A percentile compares a stretch with the other conserved stretches of the same genome.
Conservation (phyloP, 30 jellyfish, hydroid and myxozoan species). For the Turritopsis dohrnii region DNA sequence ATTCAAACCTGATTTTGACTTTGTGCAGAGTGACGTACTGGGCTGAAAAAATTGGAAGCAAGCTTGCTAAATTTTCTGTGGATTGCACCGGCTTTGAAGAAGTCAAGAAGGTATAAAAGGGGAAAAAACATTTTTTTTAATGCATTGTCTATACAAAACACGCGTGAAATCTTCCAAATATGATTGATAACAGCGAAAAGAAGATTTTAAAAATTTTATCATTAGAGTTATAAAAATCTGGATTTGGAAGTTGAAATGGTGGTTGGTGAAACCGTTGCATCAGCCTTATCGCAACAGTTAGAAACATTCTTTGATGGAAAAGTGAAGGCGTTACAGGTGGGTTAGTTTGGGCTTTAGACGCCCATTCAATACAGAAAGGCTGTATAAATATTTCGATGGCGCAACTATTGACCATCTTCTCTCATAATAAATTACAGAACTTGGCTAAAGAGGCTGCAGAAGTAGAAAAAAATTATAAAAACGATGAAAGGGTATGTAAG, state of each 20-base stretch:
- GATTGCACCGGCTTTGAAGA: slow-evolving; percentile 47
- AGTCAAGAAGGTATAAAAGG: slow-evolving; percentile 38
- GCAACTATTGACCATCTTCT: background rate
- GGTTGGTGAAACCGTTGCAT: slow-evolving; percentile 52
- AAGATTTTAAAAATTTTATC: background rate
- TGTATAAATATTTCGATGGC: no score
- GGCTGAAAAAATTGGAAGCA: slow-evolving; percentile 65
- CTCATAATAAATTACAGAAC: slow-evolving; percentile 21
- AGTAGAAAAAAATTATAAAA: slow-evolving; percentile 36
- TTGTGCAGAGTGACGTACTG: slow-evolving; percentile 54
- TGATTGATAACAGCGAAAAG: background rate
- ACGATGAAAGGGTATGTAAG: slow-evolving; percentile 39
- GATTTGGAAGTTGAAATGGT: slow-evolving; percentile 42
- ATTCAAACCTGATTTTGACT: background rate
- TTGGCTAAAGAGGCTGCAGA: slow-evolving; percentile 66
- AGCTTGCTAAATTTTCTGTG: slow-evolving; percentile 38
- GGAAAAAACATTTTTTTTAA: background rate
- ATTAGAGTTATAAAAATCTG: slow-evolving; percentile 33
- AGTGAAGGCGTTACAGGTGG: slow-evolving; percentile 54
- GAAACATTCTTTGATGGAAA: slow-evolving; percentile 61
- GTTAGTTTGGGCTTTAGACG: slow-evolving; percentile 7
- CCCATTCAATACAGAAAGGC: no score
- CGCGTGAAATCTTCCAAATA: background rate
- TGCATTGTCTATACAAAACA: no score
- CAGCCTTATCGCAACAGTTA: slow-evolving; percentile 49